A percentile compares a stretch with the other conserved stretches of the same genome.
Conservation (phyloP, 1,140 invertebrate genomes). For the Pectinophora gossypiella region DNA sequence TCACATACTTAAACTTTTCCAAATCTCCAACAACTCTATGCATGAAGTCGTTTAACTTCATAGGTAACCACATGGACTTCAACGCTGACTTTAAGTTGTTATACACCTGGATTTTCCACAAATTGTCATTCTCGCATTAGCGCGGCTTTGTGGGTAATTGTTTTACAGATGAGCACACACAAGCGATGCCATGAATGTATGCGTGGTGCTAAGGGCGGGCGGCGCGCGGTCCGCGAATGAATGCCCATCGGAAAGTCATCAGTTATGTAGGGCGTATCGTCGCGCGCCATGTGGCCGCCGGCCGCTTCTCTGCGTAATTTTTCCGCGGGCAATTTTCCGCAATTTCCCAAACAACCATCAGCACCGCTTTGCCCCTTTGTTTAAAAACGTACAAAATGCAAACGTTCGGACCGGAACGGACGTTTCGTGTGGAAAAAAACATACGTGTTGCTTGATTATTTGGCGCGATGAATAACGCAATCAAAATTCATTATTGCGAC, state of each 20-base stretch:
- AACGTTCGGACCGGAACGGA: constrained; percentile 15
- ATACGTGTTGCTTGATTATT: constrained; percentile 16
- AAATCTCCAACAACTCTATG: no score
- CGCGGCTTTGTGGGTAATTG: constrained; percentile 19
- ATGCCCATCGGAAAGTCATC: constrained; percentile 71
- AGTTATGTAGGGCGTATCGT: constrained; percentile 66
- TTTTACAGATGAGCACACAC: constrained; percentile 26
- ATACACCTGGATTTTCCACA: not conserved
- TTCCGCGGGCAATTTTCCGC: constrained; percentile 59
- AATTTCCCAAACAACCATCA: constrained; percentile 56
- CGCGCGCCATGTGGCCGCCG: constrained; percentile 60
- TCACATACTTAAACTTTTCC: no score
- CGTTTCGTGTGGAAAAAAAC: constrained; percentile 10
- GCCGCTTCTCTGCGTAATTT: constrained; percentile 54
- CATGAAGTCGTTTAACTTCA: no score
- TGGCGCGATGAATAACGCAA: constrained; percentile 26
- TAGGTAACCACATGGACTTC: no score
- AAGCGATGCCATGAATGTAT: constrained; percentile 28
- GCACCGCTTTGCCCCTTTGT: constrained; percentile 28
- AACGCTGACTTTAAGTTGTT: no score
- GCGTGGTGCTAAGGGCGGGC: constrained; percentile 18
- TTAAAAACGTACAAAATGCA: constrained; percentile 31
- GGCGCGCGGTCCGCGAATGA: constrained; percentile 43
- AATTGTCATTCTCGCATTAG: not conserved
- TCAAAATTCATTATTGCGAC: constrained; percentile 6